phyloP scores from a whole-genome alignment of 2,888 invertebrate species.

The Cyaniris semiargus region DNA sequence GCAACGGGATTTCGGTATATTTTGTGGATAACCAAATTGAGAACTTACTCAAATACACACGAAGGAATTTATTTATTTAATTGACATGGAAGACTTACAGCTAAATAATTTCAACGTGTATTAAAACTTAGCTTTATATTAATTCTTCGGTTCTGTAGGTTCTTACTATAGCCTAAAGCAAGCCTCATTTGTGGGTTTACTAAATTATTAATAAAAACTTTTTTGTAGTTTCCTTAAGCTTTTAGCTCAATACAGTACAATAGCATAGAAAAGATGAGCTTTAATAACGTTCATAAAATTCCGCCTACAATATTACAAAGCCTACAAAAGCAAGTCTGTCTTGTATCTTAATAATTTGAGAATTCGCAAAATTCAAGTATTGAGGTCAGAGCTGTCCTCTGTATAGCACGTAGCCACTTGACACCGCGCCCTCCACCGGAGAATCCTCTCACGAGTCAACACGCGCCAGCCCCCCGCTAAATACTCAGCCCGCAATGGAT shows the following conservation, averaged over 20 bases:
- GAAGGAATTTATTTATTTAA: too few species aligned
- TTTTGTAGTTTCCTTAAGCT: too few species aligned
- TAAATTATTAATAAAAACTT: too few species aligned
- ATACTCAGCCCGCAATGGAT: constrained; percentile 37
- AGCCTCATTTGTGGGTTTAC: too few species aligned
- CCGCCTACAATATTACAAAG: not conserved
- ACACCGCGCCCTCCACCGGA: constrained; percentile 49
- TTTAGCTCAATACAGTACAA: too few species aligned
- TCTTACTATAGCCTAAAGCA: too few species aligned
- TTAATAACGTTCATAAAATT: not conserved
- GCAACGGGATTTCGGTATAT: not conserved
- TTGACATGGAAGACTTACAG: too few species aligned
- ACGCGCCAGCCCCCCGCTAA: constrained; percentile 46
- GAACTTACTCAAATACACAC: not conserved
- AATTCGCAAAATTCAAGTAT: constrained; percentile 29
- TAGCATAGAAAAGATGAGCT: too few species aligned
- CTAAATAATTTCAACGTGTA: not conserved
- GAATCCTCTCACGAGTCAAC: constrained; percentile 52
- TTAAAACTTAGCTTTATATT: not conserved
- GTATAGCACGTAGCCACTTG: constrained; percentile 49
- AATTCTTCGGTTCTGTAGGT: not conserved
- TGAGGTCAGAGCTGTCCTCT: constrained; percentile 44
- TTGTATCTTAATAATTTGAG: constrained; percentile 21
- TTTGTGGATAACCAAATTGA: not conserved
- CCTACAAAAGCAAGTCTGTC: constrained; percentile 8